These are phyloP conservation scores for Nemotelus pantherinus DNA, from an alignment of 2,888 invertebrate genomes.

Conservation along the genomic window DNA sequence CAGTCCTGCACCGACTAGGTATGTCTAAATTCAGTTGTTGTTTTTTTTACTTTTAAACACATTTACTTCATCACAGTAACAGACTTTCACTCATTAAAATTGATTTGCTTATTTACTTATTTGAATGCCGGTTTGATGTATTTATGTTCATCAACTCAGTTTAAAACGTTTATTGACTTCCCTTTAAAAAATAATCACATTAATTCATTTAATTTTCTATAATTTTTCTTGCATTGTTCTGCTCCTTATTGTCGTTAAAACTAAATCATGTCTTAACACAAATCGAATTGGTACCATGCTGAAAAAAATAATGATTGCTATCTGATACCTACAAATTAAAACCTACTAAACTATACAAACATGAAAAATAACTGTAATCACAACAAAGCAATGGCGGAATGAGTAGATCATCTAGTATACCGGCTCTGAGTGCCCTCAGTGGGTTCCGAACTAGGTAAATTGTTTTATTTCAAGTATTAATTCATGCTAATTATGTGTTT, in stretches of 20 bases:
- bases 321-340: conserved; percentile 49
- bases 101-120: neutral
- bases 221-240: conserved; percentile 50
- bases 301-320: conserved; percentile 2
- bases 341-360: conserved; percentile 46
- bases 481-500: conserved; percentile 36
- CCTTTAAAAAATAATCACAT: conserved; percentile 22
- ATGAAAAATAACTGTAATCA: conserved; percentile 55
- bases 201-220: conserved; percentile 47
- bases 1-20: conserved; percentile 83
- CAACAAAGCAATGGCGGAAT: conserved; percentile 73
- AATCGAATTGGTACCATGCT: conserved; percentile 20
- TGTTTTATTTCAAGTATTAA: conserved; percentile 35
- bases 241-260: conserved; percentile 26
- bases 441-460: conserved; percentile 63
- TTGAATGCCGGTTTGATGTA: neutral
- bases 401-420: conserved; percentile 91
- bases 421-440: conserved; percentile 69
- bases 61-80: conserved; percentile 24
- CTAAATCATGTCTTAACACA: conserved; percentile 9
- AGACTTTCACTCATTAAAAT: neutral
- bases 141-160: neutral
- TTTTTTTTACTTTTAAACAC: conserved; percentile 10
- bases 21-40: conserved; percentile 52
- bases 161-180: conserved; percentile 31